Base-by-base conservation (phyloP, 2,888 invertebrate species). In the Temnothorax rugatulus region DNA sequence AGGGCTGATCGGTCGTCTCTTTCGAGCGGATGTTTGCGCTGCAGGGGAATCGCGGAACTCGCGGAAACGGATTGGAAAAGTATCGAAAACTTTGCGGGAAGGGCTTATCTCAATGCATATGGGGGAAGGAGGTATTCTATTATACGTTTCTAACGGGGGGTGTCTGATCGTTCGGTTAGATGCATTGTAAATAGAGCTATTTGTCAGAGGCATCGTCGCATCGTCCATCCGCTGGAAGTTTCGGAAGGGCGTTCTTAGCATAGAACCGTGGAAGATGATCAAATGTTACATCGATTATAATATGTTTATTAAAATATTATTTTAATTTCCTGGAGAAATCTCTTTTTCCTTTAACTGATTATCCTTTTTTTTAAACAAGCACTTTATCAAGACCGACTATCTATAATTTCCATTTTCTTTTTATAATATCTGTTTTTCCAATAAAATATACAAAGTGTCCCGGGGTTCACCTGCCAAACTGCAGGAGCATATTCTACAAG, bases 131-230 rank as follows among this genome's bases (percentile, higher is more conserved):
- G 84, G 82, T 86, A 90, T 86, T 89, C 84, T 82, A 84, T 90
- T 91, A 87, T 89, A 85, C 73, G 84, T 84, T 87, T 86, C 83
- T 76, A 89, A 82, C 84, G 66, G 87, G 75, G 64, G 71, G 63
- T 71, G 81, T 73, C 71, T 84, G 85, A 91, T 90, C 90, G 83
- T 75, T 84, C 84, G 76, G 87, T 89, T 83, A 86, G 84, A 87
- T 61, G 90, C 90, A 89, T 92, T 92, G 92, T 91, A 92, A 92
- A 93, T 91, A 92, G 90, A 92, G 88, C 91, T 91, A 92, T 92
- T 92, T 92, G 92, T 92, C 92, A 92, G 90, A 79, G 76, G 66
- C n/a, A 21, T 25, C 52, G 74, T 76, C 52, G 25, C 66, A 29
- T 52, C 41, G 25, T 38, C 21, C 15, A 18, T 38, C 38, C 64